Evolutionary conservation across 2,888 invertebrate species (phyloP), one percentile per base, ranked within the genome.

Genomic region (Micoletzkya japonica): DNA sequence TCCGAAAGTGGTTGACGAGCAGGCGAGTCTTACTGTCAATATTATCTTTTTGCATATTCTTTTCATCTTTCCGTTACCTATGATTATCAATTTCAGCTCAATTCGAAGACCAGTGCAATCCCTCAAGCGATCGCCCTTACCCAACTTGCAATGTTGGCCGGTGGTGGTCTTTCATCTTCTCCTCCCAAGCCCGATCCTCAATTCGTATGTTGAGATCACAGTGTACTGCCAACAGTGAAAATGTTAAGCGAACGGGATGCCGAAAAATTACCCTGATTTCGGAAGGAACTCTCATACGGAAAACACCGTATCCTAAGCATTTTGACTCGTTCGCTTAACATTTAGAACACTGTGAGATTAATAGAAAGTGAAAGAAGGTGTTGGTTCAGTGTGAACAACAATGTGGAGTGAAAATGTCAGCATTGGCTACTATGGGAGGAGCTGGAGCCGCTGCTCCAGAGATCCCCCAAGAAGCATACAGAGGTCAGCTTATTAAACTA

Each of bases 1-100:
- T 32, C 83, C 82, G 14, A 66, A 64, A 44, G 78, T 83, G 24
- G 73, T 83, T 66, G 79, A 83, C 56, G 76, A 81, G 60, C 77
- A 83, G 71, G 54, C 54, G n/a, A 37, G 52, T 59, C 10, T 24
- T 3, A 54, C 10, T 39, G 39, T 39, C 10, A 10, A 39, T 10
- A 39, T 39, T 39, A 39, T 10, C 7, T 7, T 7, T 7, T 10
- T 7, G 7, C 10, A 39, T 10, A 39, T 17, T 39, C 39, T 39
- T 17, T 17, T 39, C 39, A 17, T 39, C 39, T 10, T 17, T 10
- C 39, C 10, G 7, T 39, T 39, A 10, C 17, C 39, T 17, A 39
- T 39, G 17, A n/a, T 14, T n/a, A 24, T n/a, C 24, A 6, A 28
- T 6, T 50, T 3, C 57, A 67, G 67, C 39, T 61, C 52, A 54